These are phyloP conservation scores for Campoplex capitator DNA, from an alignment of 2,888 invertebrate genomes.

Conservation along the genomic window DNA sequence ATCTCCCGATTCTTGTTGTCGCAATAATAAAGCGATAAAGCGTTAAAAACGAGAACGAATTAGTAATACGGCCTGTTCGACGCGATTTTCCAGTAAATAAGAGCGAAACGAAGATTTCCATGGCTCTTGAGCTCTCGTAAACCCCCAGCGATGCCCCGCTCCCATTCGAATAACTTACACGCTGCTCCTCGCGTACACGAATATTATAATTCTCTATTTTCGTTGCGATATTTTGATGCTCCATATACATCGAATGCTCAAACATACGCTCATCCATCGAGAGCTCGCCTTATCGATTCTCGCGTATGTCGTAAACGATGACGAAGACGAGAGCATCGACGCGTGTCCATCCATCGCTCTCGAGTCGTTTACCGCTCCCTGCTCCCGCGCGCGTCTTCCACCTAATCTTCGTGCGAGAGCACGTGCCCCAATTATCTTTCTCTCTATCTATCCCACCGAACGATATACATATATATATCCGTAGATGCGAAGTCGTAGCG, in stretches of 20 bases:
- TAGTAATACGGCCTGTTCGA: neutral
- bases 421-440: neutral
- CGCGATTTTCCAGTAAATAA: neutral
- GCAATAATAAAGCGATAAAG: neutral
- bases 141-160: neutral
- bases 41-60: neutral
- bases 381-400: neutral
- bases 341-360: neutral
- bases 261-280: neutral
- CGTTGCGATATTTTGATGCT: neutral
- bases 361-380: neutral
- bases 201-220: neutral
- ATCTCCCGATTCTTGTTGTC: neutral
- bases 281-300: constrained; percentile 11
- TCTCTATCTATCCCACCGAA: neutral
- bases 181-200: neutral
- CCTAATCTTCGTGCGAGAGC: neutral
- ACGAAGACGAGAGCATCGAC: neutral
- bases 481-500: neutral
- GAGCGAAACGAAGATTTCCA: neutral
- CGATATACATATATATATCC: neutral
- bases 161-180: neutral
- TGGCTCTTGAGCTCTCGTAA: neutral
- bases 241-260: neutral
- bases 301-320: constrained; percentile 1